Conservation (phyloP, 2,113 vertebrate species). For the Micronycteris hirsuta region DNA sequence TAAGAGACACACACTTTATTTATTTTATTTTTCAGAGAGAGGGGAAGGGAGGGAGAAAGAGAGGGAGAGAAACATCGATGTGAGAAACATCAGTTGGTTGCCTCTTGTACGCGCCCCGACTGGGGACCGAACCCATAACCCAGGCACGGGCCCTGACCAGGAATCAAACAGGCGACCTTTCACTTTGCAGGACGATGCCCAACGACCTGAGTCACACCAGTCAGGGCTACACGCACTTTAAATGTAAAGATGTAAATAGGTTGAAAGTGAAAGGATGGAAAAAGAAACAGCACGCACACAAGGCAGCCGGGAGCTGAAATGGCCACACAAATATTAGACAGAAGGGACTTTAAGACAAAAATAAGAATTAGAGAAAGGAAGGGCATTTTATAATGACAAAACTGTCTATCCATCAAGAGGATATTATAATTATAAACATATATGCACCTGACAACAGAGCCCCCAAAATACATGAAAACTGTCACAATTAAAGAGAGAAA, state of each 20-base stretch:
- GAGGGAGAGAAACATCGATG: not conserved
- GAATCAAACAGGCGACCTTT: too few species aligned
- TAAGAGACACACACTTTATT: not conserved
- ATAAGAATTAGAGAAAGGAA: not conserved
- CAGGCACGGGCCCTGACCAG: too few species aligned
- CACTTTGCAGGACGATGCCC: too few species aligned
- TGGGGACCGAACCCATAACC: too few species aligned
- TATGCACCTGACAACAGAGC: not conserved
- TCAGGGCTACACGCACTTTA: not conserved
- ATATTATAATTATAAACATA: not conserved
- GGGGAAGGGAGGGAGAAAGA: not conserved
- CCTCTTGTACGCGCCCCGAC: too few species aligned
- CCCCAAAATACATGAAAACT: not conserved
- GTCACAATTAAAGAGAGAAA: not conserved
- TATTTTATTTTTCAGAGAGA: not conserved
- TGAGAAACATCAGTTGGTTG: too few species aligned
- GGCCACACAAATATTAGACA: not conserved
- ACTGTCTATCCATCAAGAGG: not conserved
- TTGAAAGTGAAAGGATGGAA: not conserved
- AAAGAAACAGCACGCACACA: not conserved
- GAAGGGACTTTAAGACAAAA: conserved; percentile 12
- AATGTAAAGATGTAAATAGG: not conserved
- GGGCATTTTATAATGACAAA: not conserved
- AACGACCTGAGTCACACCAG: not conserved
- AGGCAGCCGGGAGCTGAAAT: not conserved